phyloP scores from a whole-genome alignment of 2,888 invertebrate species.

The Lacanobia wlatinum region DNA sequence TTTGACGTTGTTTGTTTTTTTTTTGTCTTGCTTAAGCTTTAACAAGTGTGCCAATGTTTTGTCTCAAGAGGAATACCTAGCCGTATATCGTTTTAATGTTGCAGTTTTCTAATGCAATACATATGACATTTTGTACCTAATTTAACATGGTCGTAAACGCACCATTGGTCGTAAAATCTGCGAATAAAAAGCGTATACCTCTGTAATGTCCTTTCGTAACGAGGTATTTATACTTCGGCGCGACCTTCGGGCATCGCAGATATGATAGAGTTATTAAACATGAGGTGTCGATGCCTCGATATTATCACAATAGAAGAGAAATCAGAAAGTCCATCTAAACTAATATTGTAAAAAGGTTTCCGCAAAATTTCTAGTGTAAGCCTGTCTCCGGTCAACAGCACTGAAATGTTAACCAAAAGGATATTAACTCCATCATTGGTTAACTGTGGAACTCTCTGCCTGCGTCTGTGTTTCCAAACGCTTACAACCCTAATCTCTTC shows the following conservation, averaged over 20 bases:
- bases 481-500: too few species aligned
- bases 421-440: too few species aligned
- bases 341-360: neutral
- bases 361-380: too few species aligned
- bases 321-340: slow-evolving; percentile 23
- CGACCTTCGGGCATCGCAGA: slow-evolving; percentile 46
- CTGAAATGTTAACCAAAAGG: too few species aligned
- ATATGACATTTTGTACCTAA: neutral
- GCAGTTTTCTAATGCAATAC: neutral
- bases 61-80: too few species aligned
- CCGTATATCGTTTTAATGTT: neutral
- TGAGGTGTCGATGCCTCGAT: slow-evolving; percentile 46
- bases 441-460: too few species aligned
- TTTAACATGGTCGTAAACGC: neutral
- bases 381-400: too few species aligned
- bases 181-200: slow-evolving; percentile 19
- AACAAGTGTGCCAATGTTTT: too few species aligned
- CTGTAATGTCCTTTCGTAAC: slow-evolving; percentile 10
- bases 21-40: neutral
- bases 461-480: too few species aligned
- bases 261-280: slow-evolving; percentile 56
- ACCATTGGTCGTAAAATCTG: slow-evolving; percentile 1
- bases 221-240: slow-evolving; percentile 33
- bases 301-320: slow-evolving; percentile 4
- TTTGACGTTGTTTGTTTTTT: neutral